phyloP scores from a whole-genome alignment of 1,140 invertebrate species.

The Nasonia longicornis region DNA sequence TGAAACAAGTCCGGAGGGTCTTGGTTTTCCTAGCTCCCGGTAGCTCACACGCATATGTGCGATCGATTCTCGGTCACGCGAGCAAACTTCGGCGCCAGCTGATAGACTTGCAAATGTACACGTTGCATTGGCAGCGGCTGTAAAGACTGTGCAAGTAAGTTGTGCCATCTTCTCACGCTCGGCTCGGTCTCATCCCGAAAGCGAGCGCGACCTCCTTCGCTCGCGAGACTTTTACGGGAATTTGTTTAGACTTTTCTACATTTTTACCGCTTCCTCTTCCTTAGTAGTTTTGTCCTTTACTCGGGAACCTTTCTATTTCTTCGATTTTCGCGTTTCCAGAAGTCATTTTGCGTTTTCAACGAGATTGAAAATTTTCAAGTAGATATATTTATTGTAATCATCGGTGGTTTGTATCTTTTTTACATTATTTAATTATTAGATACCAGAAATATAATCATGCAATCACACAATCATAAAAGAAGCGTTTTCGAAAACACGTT shows the following conservation, averaged over 20 bases:
- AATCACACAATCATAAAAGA: too few relatives aligned
- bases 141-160: background rate
- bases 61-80: background rate
- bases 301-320: background rate
- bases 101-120: slow-evolving; percentile 4
- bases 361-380: too few relatives aligned
- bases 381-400: too few relatives aligned
- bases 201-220: background rate
- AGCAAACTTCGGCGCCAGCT: background rate
- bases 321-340: too few relatives aligned
- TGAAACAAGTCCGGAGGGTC: too few relatives aligned
- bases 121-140: background rate
- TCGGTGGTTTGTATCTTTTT: too few relatives aligned
- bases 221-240: background rate
- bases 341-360: too few relatives aligned
- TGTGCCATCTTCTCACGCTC: background rate
- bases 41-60: background rate
- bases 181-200: background rate
- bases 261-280: background rate
- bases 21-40: background rate
- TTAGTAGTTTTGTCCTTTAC: background rate
- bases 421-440: too few relatives aligned
- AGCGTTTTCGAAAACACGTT: too few relatives aligned
- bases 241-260: background rate
- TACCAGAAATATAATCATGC: too few relatives aligned